phyloP scores from a whole-genome alignment of 2,113 vertebrate species.

The Peucedramus taeniatus region DNA sequence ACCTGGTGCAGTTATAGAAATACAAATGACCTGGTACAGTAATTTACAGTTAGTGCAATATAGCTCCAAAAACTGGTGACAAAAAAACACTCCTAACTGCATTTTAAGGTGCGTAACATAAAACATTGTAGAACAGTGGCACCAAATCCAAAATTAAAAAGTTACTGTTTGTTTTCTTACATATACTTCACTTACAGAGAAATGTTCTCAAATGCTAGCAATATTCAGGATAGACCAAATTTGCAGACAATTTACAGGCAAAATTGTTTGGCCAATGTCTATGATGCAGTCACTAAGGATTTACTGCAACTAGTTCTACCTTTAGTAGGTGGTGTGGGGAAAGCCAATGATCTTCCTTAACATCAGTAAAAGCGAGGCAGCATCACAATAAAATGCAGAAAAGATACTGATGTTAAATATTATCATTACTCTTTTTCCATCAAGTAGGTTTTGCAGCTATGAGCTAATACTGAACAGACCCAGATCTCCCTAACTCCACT shows the following conservation, averaged over 20 bases:
- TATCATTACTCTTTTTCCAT: background rate
- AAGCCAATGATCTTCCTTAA: background rate
- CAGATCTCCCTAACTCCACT: background rate
- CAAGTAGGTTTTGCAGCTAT: background rate
- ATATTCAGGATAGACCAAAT: background rate
- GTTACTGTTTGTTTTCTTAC: background rate
- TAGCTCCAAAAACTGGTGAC: background rate
- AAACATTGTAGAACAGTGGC: background rate
- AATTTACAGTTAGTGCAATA: background rate
- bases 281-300: background rate
- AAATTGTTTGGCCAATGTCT: background rate
- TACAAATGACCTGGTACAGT: background rate
- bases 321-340: background rate
- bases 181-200: background rate
- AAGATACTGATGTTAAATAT: background rate
- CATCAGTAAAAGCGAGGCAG: background rate
- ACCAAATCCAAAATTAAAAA: background rate
- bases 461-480: background rate
- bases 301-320: background rate
- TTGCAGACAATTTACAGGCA: background rate
- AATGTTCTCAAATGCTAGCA: background rate
- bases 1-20: background rate
- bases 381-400: background rate
- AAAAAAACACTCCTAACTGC: rapidly evolving
- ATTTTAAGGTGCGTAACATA: background rate